Base-by-base conservation (phyloP, 2,888 invertebrate species). In the Amaurobius ferox region DNA sequence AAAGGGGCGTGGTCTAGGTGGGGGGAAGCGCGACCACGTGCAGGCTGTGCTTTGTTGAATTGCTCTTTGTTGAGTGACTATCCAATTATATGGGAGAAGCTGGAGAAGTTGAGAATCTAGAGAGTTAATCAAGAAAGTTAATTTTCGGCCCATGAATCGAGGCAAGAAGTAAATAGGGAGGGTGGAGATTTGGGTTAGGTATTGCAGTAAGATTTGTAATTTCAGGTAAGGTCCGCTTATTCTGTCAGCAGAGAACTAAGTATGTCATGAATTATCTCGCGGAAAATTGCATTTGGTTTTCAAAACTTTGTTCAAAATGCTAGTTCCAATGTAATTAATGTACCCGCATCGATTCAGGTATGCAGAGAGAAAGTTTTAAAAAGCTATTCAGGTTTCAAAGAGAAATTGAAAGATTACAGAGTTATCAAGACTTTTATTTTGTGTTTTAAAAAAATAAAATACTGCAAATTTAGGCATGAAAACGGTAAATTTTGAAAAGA, bases 21-120 rank as follows among this genome's bases (percentile, higher is more conserved):
- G 71, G 39, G 72, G 26, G 29, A 16, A 13, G 16, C 7, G 23
- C 5, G 16, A 35, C 83, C 83, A 83, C 83, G 83, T 77, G 83
- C 55, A 32, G 61, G 19, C 64, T 28, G 29, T 16, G 66, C 0
- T 35, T 30, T 66, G 16, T 32, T 32, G 23, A 55, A 55, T 55
- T 23, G 55, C 55, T 44, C 44, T 55, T 55, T 55, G 55, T 55
- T 55, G 55, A 55, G 23, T 55, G 55, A 55, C 55, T 55, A 55
- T 55, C 55, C 55, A 55, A 55, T 55, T 55, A 55, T 55, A 23
- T 5, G 23, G 55, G 55, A 3, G 23, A 55, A 23, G 55, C 23
- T 55, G 23, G 19, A 3, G 55, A 55, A 55, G 55, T 55, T 55
- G 55, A 2, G 23, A 9, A 23, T 23, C 2, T 23, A 55, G 19